Evolutionary conservation across 1,140 invertebrate species (phyloP).

Genomic region (Microvelia longipes): DNA sequence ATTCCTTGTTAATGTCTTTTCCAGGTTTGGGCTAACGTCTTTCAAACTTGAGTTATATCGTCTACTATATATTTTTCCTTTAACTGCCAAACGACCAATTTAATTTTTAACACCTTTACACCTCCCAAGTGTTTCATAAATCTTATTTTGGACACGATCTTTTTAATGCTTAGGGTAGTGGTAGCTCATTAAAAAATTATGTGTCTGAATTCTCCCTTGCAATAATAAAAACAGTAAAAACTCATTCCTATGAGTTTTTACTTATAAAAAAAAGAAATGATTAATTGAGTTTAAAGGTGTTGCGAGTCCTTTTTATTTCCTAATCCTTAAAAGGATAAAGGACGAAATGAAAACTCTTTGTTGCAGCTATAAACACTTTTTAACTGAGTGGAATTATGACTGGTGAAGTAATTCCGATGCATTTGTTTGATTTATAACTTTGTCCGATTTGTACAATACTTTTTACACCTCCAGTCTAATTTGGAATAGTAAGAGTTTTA

Average conservation of each 20-base stretch:
- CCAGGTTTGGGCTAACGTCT: not conserved
- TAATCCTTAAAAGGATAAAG: not conserved
- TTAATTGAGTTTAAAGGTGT: not conserved
- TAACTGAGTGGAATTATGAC: not conserved
- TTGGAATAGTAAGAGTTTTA: too few species aligned
- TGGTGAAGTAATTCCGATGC: not conserved
- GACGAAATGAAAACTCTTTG: not conserved
- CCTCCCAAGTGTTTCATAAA: not conserved
- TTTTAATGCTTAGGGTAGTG: not conserved
- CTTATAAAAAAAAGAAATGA: not conserved
- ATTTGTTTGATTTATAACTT: not conserved
- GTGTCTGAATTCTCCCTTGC: not conserved
- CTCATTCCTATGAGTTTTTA: too few species aligned
- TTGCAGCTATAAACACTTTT: not conserved
- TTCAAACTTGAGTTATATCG: not conserved
- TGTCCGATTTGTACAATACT: too few species aligned
- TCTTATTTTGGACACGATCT: not conserved
- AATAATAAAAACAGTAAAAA: not conserved
- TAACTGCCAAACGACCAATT: not conserved
- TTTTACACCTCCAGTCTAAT: too few species aligned
- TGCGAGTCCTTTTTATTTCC: not conserved
- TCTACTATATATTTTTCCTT: not conserved
- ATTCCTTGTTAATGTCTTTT: not conserved
- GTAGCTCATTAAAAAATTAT: not conserved
- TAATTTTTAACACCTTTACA: not conserved